A percentile compares a stretch with the other conserved stretches of the same genome.
These are phyloP conservation scores for Gnatocerus cornutus DNA, from an alignment of 2,888 invertebrate species.

Conservation along the genomic window DNA sequence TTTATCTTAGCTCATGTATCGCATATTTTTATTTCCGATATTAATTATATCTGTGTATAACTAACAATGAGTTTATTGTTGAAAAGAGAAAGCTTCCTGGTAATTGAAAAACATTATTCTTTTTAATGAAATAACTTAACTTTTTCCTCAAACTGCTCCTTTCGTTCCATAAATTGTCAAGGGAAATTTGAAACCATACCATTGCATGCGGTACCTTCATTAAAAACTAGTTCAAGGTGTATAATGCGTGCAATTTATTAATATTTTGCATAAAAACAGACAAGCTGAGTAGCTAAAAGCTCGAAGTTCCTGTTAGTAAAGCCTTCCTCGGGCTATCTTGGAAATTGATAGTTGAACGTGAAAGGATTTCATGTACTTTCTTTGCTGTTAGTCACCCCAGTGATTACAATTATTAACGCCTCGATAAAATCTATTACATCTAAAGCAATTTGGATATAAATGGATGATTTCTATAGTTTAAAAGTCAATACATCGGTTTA, in stretches of 20 bases:
- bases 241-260: conserved; percentile 11
- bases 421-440: not conserved
- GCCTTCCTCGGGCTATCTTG: not conserved
- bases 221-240: conserved; percentile 12
- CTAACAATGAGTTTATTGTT: conserved; percentile 3
- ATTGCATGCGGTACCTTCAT: conserved; percentile 10
- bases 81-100: conserved; percentile 1
- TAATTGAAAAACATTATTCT: too few species aligned
- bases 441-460: not conserved
- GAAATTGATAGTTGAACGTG: conserved; percentile 12
- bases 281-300: not conserved
- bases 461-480: not conserved
- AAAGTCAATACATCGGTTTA: not conserved
- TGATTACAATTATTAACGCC: conserved; percentile 9
- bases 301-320: conserved; percentile 13
- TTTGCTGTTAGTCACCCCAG: conserved; percentile 12
- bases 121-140: too few species aligned
- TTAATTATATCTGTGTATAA: not conserved
- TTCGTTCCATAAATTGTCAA: not conserved
- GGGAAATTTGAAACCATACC: not conserved
- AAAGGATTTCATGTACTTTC: conserved; percentile 20
- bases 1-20: conserved; percentile 2
- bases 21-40: conserved; percentile 1
- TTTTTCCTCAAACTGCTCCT: too few species aligned
- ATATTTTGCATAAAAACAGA: conserved; percentile 18